Percentiles rank a stretch among this genome's conserved stretches.
Conservation (phyloP, 1,140 invertebrate species). For the Pogonomyrmex californicus region DNA sequence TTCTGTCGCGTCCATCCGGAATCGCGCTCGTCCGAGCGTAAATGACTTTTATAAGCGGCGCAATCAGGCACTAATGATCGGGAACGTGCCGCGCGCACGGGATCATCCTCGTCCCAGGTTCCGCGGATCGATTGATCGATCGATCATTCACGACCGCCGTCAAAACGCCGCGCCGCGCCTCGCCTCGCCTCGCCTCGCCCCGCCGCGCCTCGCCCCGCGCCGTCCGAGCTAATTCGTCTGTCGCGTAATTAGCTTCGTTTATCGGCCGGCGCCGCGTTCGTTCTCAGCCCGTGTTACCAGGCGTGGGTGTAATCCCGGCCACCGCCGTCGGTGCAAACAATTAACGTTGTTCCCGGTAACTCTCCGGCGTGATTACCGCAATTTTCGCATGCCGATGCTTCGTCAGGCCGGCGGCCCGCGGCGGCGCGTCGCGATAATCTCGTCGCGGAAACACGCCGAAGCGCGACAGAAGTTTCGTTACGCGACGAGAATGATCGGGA, state of each 20-base stretch:
- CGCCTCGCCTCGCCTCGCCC: too few species aligned
- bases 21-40: neutral
- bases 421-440: conserved; percentile 61
- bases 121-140: conserved; percentile 42
- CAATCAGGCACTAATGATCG: conserved; percentile 33
- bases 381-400: conserved; percentile 76
- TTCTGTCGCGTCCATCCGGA: conserved; percentile 28
- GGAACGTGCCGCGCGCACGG: neutral
- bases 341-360: conserved; percentile 77
- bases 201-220: neutral
- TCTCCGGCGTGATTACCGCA: conserved; percentile 76
- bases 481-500: neutral
- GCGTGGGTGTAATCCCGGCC: conserved; percentile 63
- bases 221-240: conserved; percentile 70
- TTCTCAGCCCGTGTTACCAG: conserved; percentile 41
- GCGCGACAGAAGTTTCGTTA: neutral
- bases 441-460: neutral
- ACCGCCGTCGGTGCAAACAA: conserved; percentile 74
- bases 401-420: conserved; percentile 38
- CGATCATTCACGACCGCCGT: conserved; percentile 39
- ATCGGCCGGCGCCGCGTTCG: conserved; percentile 67
- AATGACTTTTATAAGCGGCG: conserved; percentile 38
- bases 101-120: neutral
- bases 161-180: conserved; percentile 31
- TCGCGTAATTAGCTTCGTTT: conserved; percentile 76